These are phyloP conservation scores for Diaprepes abbreviatus DNA, from an alignment of 2,888 invertebrate genomes.

Conservation along the genomic window DNA sequence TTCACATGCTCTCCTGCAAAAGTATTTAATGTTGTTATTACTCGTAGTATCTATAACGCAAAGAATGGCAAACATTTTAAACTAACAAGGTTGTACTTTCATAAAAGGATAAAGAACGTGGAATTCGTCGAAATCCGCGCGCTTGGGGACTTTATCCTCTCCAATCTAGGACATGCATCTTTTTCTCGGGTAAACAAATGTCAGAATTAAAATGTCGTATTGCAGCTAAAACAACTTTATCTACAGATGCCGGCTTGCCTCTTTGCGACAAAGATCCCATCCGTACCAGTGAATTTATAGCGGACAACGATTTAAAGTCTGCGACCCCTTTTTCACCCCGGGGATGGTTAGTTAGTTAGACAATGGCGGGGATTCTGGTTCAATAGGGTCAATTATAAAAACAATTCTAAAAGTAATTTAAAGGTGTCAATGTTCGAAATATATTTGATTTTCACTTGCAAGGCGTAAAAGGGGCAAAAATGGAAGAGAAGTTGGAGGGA, in stretches of 20 bases:
- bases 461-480: no score
- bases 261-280: constrained; percentile 65
- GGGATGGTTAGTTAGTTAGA: constrained; percentile 45
- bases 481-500: no score
- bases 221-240: constrained; percentile 66
- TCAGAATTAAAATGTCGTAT: constrained; percentile 65
- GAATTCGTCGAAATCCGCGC: constrained; percentile 48
- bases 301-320: constrained; percentile 65
- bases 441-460: not conserved
- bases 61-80: constrained; percentile 37
- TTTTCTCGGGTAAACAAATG: constrained; percentile 58
- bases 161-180: constrained; percentile 50
- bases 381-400: constrained; percentile 32
- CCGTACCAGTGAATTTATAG: constrained; percentile 66
- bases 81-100: constrained; percentile 44
- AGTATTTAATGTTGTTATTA: not conserved
- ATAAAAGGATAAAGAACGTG: constrained; percentile 42
- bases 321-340: constrained; percentile 58
- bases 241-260: constrained; percentile 64
- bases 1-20: not conserved
- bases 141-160: constrained; percentile 41
- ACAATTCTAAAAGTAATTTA: constrained; percentile 19
- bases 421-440: not conserved
- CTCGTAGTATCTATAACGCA: not conserved
- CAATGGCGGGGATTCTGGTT: constrained; percentile 38